phyloP scores from a whole-genome alignment of 2,888 invertebrate species.

The Zygaena filipendulae region DNA sequence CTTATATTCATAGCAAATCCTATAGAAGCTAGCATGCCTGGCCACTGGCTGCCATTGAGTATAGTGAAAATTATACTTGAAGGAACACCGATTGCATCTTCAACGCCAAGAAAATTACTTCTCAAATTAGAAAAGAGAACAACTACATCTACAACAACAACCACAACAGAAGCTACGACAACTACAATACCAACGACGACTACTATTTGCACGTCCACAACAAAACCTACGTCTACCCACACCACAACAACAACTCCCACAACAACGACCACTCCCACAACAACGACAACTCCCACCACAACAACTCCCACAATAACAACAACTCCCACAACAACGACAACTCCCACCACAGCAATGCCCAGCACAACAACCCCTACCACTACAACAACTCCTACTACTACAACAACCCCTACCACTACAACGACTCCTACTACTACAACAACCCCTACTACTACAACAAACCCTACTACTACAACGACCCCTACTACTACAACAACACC shows the following conservation, averaged over 20 bases:
- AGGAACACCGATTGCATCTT: constrained; percentile 18
- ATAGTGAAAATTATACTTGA: constrained; percentile 31
- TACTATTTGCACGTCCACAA: no score
- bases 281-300: not conserved
- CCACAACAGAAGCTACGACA: constrained; percentile 1
- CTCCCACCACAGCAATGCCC: constrained; percentile 1
- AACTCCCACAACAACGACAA: not conserved
- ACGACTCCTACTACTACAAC: constrained; percentile 4
- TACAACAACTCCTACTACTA: constrained; percentile 1
- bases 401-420: constrained; percentile 2
- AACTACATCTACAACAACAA: constrained; percentile 5
- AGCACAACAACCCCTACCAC: constrained; percentile 6
- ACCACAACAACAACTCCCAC: constrained; percentile 2
- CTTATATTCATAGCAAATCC: constrained; percentile 38
- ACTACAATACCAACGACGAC: no score
- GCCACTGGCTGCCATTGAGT: constrained; percentile 42
- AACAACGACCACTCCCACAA: constrained; percentile 3
- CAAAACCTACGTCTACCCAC: not conserved
- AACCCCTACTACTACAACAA: constrained; percentile 3
- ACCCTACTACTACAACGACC: constrained; percentile 8
- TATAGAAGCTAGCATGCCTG: constrained; percentile 37
- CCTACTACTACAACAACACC: constrained; percentile 7
- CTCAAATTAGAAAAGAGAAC: constrained; percentile 8
- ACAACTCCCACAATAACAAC: not conserved
- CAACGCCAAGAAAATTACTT: constrained; percentile 1